A percentile compares a stretch with the other conserved stretches of the same genome.
Evolutionary conservation across 2,888 invertebrate species (phyloP).

Genomic region (Arge pagana): DNA sequence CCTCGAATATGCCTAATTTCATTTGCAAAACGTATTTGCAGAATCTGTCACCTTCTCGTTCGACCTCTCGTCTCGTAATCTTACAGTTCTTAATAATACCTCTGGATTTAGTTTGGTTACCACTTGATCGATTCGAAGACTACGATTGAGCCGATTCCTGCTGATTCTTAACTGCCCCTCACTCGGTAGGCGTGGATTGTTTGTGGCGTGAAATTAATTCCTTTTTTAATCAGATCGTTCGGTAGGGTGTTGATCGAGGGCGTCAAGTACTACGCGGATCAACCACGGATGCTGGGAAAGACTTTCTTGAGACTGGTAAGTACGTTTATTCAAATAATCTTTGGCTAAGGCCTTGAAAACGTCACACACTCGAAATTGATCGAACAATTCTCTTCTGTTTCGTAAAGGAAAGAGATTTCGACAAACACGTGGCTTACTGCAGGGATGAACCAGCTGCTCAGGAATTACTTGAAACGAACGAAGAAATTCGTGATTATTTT

Average conservation of each 20-base stretch:
- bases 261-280: slow-evolving; percentile 88
- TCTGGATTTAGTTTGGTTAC: slow-evolving; percentile 17
- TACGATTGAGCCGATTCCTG: slow-evolving; percentile 19
- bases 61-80: no score
- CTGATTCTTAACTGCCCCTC: slow-evolving; percentile 27
- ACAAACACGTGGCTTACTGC: slow-evolving; percentile 90
- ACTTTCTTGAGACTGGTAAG: slow-evolving; percentile 80
- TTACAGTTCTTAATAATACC: no score
- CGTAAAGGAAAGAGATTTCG: slow-evolving; percentile 83
- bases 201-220: slow-evolving; percentile 56
- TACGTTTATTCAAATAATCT: slow-evolving; percentile 9
- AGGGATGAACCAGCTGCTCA: slow-evolving; percentile 84
- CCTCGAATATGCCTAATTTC: no score
- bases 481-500: slow-evolving; percentile 76
- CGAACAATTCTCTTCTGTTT: slow-evolving; percentile 20
- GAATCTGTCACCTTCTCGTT: no score
- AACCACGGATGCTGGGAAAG: slow-evolving; percentile 86
- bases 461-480: slow-evolving; percentile 74
- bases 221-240: slow-evolving; percentile 58
- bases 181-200: slow-evolving; percentile 49
- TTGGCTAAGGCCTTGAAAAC: neutral
- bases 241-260: slow-evolving; percentile 87
- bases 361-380: neutral
- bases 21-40: no score
- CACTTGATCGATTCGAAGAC: slow-evolving; percentile 20